Evolutionary conservation across 1,140 invertebrate genomes (phyloP).

Genomic region (Sipha flava): DNA sequence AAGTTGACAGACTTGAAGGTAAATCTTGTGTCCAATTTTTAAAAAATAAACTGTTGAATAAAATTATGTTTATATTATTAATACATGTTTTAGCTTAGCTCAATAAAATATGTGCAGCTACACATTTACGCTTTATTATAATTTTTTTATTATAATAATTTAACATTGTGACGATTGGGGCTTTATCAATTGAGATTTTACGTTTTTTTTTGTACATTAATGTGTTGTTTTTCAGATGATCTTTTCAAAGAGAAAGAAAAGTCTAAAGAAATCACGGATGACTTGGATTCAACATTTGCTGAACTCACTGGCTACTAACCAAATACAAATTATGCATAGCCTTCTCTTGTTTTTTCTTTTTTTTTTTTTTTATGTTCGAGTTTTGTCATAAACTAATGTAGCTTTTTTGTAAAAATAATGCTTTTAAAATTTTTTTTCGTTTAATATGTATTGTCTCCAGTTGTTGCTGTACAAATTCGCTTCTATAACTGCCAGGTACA

Average conservation of each 20-base stretch:
- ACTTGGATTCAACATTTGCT: slow-evolving; percentile 94
- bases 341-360: slow-evolving; percentile 3
- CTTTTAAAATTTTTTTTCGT: slow-evolving; percentile 21
- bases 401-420: slow-evolving; percentile 20
- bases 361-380: slow-evolving; percentile 18
- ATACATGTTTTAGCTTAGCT: not conserved
- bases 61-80: not conserved
- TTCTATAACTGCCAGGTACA: slow-evolving; percentile 27
- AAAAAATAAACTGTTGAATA: not conserved
- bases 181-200: not conserved
- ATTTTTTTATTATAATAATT: not conserved
- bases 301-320: slow-evolving; percentile 74
- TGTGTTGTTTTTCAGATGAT: slow-evolving; percentile 62
- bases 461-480: slow-evolving; percentile 30
- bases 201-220: not conserved
- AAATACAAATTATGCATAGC: slow-evolving; percentile 9
- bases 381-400: slow-evolving; percentile 11
- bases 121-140: not conserved
- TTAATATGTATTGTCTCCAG: slow-evolving; percentile 20
- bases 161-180: not conserved
- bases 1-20: slow-evolving; percentile 99
- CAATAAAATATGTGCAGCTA: not conserved
- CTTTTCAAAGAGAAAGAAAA: slow-evolving; percentile 90
- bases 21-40: slow-evolving; percentile 39
- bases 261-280: slow-evolving; percentile 90